phyloP scores from a whole-genome alignment of 2,797 vertebrate species.

The Emydoidea blandingii region DNA sequence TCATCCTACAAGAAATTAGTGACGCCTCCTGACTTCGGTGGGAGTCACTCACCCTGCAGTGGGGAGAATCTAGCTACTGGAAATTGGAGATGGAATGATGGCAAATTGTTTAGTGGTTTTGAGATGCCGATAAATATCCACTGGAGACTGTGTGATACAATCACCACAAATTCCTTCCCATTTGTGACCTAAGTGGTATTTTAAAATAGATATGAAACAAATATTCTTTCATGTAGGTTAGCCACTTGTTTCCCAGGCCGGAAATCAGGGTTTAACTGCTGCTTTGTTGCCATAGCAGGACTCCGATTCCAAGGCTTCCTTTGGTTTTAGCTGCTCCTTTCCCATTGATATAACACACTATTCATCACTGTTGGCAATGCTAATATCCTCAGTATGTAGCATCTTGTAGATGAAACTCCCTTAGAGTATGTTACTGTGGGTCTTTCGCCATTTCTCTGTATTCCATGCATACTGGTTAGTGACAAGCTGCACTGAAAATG shows the following conservation, averaged over 20 bases:
- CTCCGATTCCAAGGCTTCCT: not conserved
- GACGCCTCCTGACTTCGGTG: not conserved
- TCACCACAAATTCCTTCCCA: not conserved
- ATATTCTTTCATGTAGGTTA: not conserved
- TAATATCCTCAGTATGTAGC: not conserved
- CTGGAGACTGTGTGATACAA: not conserved
- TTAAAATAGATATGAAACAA: slow-evolving; percentile 2
- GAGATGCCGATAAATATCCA: not conserved
- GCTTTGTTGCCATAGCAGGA: not conserved
- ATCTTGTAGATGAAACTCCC: not conserved
- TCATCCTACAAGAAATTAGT: not conserved
- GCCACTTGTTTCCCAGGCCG: not conserved
- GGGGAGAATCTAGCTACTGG: not conserved
- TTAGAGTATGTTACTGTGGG: not conserved
- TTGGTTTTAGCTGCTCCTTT: not conserved
- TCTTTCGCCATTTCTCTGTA: not conserved
- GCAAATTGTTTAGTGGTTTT: not conserved
- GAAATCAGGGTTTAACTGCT: not conserved
- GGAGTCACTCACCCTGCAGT: not conserved
- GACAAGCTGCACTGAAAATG: slow-evolving; percentile 19
- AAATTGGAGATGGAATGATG: not conserved
- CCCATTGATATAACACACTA: not conserved
- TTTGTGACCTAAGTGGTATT: not conserved
- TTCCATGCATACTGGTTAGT: fast-evolving
- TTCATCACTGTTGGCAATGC: not conserved